Evolutionary conservation across 2,113 vertebrate genomes (phyloP).

Genomic region (Ochotona princeps): DNA sequence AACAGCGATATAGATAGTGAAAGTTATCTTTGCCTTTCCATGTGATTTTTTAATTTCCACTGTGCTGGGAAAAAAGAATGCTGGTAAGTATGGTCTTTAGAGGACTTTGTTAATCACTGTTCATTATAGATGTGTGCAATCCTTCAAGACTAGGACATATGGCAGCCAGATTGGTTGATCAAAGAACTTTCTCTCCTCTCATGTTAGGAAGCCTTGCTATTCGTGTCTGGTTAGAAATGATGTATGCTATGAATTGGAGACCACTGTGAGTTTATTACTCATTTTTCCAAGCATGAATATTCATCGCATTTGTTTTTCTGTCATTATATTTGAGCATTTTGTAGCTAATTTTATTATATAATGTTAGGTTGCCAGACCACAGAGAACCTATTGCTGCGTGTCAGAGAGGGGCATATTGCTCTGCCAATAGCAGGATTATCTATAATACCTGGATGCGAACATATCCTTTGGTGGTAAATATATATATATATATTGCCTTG

Average conservation of each 20-base stretch:
- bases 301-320: conserved; percentile 8
- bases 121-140: conserved; percentile 6
- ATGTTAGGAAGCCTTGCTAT: conserved; percentile 45
- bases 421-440: neutral
- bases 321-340: conserved; percentile 40
- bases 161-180: conserved; percentile 54
- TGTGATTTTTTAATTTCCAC: neutral
- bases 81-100: neutral
- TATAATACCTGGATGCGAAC: neutral
- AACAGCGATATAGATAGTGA: neutral
- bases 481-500: neutral
- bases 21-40: conserved; percentile 21
- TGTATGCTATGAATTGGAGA: conserved; percentile 22
- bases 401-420: neutral
- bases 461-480: neutral
- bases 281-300: conserved; percentile 47
- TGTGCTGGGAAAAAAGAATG: conserved; percentile 2
- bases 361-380: conserved; percentile 4
- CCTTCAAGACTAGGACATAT: conserved; percentile 45
- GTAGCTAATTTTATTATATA: conserved; percentile 29
- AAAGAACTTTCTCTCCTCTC: conserved; percentile 52
- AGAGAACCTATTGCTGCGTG: neutral
- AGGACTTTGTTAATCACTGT: neutral
- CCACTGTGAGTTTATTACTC: conserved; percentile 16
- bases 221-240: conserved; percentile 31